Percentiles rank a stretch among this genome's conserved stretches.
These are phyloP conservation scores for Marcusenius ussheri DNA, from an alignment of 2,113 vertebrate species.

Conservation along the genomic window DNA sequence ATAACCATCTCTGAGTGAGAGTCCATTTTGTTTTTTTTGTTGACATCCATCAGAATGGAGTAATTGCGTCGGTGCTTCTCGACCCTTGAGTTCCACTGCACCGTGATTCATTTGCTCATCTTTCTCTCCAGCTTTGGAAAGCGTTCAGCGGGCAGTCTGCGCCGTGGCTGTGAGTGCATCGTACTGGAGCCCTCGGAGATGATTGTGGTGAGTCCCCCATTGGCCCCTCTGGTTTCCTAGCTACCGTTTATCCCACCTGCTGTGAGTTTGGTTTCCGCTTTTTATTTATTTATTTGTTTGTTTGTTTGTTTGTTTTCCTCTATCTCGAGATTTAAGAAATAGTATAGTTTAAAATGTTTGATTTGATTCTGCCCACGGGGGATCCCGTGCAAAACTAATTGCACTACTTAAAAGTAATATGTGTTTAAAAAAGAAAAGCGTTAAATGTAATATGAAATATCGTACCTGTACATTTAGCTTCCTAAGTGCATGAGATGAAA, in stretches of 20 bases:
- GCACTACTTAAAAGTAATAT: not conserved
- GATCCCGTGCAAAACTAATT: not conserved
- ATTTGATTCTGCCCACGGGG: not conserved
- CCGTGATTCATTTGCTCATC: not conserved
- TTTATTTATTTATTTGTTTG: not conserved
- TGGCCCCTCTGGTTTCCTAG: not conserved
- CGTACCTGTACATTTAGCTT: not conserved
- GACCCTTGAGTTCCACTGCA: no score
- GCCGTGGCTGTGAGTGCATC: slow-evolving; percentile 78
- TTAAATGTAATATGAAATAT: not conserved
- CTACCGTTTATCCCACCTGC: not conserved
- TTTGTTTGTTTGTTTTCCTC: not conserved
- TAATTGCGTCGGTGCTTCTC: not conserved
- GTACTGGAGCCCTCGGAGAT: slow-evolving; percentile 79
- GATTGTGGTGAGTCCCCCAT: slow-evolving; percentile 67
- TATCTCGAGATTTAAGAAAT: not conserved
- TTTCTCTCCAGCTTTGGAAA: slow-evolving; percentile 65
- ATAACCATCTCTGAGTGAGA: not conserved
- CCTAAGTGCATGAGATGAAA: not conserved
- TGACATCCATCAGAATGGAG: not conserved
- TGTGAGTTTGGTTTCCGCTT: not conserved
- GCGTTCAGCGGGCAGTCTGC: slow-evolving; percentile 73
- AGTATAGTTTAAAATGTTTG: not conserved
- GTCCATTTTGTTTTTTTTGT: not conserved
- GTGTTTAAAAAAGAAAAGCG: not conserved